These are phyloP conservation scores for Actinernus sp. DNA, from an alignment of 92 coral and sea anemone genomes.

Conservation along the genomic window DNA sequence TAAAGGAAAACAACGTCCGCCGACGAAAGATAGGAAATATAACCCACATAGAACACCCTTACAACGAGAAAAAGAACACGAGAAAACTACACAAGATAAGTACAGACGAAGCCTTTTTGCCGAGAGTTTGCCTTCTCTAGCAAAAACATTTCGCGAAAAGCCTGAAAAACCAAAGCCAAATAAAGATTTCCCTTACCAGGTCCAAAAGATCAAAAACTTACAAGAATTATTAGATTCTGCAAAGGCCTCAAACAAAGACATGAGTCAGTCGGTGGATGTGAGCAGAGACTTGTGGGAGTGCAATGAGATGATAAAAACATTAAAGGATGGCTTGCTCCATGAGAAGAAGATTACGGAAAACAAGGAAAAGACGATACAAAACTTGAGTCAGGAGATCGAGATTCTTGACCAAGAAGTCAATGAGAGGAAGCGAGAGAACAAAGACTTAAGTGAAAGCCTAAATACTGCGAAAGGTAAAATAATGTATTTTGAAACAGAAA, in stretches of 20 bases:
- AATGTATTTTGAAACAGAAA: constrained; percentile 70
- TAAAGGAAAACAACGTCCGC: no score
- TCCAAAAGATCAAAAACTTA: neutral
- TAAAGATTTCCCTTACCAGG: neutral
- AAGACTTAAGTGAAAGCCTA: constrained; percentile 34
- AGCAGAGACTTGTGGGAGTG: constrained; percentile 51
- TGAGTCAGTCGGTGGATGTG: constrained; percentile 7
- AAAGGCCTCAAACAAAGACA: constrained; percentile 23
- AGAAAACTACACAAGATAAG: no score
- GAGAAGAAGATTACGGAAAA: constrained; percentile 57
- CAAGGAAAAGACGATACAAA: constrained; percentile 64
- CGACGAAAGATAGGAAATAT: no score
- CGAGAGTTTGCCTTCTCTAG: no score
- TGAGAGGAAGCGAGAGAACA: constrained; percentile 47
- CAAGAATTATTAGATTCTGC: neutral
- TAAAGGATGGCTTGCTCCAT: constrained; percentile 57
- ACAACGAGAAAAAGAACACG: no score
- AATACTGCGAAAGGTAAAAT: constrained; percentile 42
- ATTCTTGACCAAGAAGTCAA: constrained; percentile 50
- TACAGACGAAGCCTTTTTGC: no score
- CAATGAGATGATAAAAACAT: constrained; percentile 32
- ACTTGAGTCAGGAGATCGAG: constrained; percentile 64
- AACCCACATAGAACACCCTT: no score
- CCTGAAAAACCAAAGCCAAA: neutral
- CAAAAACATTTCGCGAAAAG: neutral